A percentile compares a stretch with the other conserved stretches of the same genome.
phyloP scores from a whole-genome alignment of 2,113 vertebrate genomes.

The Etia nguti region DNA sequence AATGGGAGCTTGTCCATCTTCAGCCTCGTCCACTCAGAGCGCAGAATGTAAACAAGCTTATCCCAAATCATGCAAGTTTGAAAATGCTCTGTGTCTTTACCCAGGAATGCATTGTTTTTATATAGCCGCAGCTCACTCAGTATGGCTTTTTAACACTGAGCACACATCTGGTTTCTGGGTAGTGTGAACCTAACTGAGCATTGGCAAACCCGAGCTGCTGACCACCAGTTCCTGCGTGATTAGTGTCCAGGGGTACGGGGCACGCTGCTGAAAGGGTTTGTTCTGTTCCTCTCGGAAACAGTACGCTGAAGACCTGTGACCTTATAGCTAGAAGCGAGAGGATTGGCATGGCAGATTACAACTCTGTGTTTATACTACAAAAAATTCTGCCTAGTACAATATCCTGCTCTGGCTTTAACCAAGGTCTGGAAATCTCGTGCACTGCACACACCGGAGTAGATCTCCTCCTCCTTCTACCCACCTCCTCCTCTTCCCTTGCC shows the following conservation, averaged over 20 bases:
- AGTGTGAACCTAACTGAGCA: constrained; percentile 59
- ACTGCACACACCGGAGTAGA: constrained; percentile 78
- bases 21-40: constrained; percentile 41
- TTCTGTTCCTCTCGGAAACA: constrained; percentile 57
- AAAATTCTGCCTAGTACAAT: constrained; percentile 80
- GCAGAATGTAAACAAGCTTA: constrained; percentile 57
- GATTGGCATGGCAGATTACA: constrained; percentile 76
- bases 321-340: constrained; percentile 61
- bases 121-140: constrained; percentile 53
- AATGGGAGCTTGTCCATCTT: constrained; percentile 54
- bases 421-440: constrained; percentile 82
- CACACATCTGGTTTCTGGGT: constrained; percentile 70
- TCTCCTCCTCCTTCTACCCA: constrained; percentile 56
- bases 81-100: constrained; percentile 60
- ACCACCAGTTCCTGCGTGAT: constrained; percentile 57
- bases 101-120: constrained; percentile 64
- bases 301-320: constrained; percentile 61
- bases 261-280: constrained; percentile 53
- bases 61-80: constrained; percentile 45
- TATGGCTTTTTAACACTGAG: constrained; percentile 50
- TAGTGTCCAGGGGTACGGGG: constrained; percentile 46
- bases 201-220: constrained; percentile 54
- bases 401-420: constrained; percentile 80
- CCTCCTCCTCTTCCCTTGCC: constrained; percentile 67
- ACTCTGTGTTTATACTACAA: constrained; percentile 83